A percentile compares a stretch with the other conserved stretches of the same genome.
Conservation (phyloP, 1,140 invertebrate species). For the Apis florea region DNA sequence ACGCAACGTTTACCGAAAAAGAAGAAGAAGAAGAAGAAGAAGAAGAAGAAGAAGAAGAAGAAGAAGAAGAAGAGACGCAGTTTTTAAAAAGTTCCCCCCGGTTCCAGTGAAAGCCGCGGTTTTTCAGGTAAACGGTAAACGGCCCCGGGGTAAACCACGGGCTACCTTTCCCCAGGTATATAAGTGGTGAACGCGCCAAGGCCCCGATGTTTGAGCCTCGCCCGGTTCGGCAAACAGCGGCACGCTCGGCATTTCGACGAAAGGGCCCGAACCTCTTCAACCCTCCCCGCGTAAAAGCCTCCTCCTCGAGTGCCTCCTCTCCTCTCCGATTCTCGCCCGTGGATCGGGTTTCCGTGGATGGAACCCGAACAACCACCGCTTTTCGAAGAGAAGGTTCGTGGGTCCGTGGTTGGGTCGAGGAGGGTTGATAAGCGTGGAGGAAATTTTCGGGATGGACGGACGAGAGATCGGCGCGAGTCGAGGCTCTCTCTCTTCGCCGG, state of each 20-base stretch:
- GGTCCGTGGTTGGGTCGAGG: no score
- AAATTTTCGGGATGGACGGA: no score
- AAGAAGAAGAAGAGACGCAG: conserved; percentile 12
- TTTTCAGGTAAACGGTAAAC: conserved; percentile 53
- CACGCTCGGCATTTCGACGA: conserved; percentile 70
- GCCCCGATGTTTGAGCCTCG: conserved; percentile 71
- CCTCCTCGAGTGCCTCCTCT: conserved; percentile 31
- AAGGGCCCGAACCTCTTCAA: conserved; percentile 54
- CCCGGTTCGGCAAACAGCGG: conserved; percentile 73
- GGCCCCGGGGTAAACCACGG: not conserved
- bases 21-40: no score
- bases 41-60: no score
- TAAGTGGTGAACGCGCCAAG: not conserved
- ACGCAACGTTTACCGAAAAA: no score
- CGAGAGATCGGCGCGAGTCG: not conserved
- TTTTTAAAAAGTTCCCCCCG: not conserved
- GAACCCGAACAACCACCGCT: no score
- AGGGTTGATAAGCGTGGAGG: no score
- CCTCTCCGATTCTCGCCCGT: no score
- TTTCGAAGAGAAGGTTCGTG: no score
- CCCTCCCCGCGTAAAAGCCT: conserved; percentile 34
- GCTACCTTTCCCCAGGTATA: conserved; percentile 44
- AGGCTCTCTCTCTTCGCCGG: conserved; percentile 23
- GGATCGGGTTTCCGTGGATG: no score
- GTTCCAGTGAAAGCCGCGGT: conserved; percentile 50